Percentiles rank a stretch among this genome's conserved stretches.
Conservation (phyloP, 2,797 vertebrate genomes). For the Chelon labrosus region DNA sequence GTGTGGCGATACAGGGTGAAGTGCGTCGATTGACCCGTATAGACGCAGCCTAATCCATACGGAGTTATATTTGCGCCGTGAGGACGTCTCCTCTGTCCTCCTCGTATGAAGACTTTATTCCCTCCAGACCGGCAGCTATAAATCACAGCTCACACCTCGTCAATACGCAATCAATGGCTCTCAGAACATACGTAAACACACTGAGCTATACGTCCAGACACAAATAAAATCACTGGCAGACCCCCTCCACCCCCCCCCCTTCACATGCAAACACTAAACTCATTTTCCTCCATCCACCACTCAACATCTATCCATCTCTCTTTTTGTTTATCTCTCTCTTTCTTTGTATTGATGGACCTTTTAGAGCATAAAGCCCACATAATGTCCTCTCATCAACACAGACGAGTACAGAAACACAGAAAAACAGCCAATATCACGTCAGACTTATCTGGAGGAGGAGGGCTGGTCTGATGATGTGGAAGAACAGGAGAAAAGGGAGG, state of each 20-base stretch:
- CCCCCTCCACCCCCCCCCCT: background rate
- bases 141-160: constrained; percentile 71
- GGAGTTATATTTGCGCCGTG: constrained; percentile 50
- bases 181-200: constrained; percentile 34
- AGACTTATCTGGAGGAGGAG: background rate
- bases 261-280: constrained; percentile 11
- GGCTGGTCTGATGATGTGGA: too few relatives aligned
- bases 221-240: constrained; percentile 15
- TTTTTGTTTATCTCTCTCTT: constrained; percentile 2
- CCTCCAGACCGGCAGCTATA: constrained; percentile 67
- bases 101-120: constrained; percentile 70
- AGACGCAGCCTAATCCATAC: constrained; percentile 59
- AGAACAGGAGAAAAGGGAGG: too few relatives aligned
- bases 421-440: constrained; percentile 16
- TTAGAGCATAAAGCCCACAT: constrained; percentile 69
- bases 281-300: background rate
- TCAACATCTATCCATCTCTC: constrained; percentile 9
- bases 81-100: constrained; percentile 60
- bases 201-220: constrained; percentile 3
- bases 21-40: constrained; percentile 58
- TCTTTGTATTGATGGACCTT: constrained; percentile 58
- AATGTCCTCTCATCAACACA: constrained; percentile 66
- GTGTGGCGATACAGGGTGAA: constrained; percentile 49
- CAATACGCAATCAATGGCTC: constrained; percentile 70
- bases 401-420: constrained; percentile 25